Percentiles rank a stretch among this genome's conserved stretches.
Evolutionary conservation across 2,113 vertebrate species (phyloP).

Genomic region (Sprattus sprattus): DNA sequence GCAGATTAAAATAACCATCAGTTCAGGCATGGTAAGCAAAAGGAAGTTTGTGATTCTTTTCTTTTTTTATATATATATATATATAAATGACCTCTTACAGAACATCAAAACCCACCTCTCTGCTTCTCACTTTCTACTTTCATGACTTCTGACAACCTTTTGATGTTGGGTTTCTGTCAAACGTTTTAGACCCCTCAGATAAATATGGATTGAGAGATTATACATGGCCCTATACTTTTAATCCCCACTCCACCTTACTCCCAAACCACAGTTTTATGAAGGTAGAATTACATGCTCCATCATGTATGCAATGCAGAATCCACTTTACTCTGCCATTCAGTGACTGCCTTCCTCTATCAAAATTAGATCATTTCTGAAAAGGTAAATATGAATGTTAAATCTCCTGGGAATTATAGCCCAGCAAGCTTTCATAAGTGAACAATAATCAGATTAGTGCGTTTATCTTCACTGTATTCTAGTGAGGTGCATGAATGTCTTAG

Average conservation of each 20-base stretch:
- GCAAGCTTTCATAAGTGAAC: conserved; percentile 57
- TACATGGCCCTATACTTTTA: conserved; percentile 58
- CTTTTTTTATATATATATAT: conserved; percentile 27
- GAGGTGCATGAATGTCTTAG: conserved; percentile 48
- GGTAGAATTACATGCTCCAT: conserved; percentile 53
- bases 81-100: conserved; percentile 59
- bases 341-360: conserved; percentile 51
- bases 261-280: conserved; percentile 54
- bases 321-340: conserved; percentile 48
- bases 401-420: conserved; percentile 52
- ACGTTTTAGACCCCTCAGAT: conserved; percentile 71
- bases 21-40: background rate
- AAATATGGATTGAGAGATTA: conserved; percentile 76
- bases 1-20: background rate
- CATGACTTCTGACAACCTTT: conserved; percentile 78
- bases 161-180: conserved; percentile 72
- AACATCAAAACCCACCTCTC: conserved; percentile 56
- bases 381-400: conserved; percentile 46
- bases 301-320: conserved; percentile 51
- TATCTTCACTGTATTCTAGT: conserved; percentile 60
- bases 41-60: background rate
- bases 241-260: conserved; percentile 47
- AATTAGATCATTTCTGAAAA: conserved; percentile 40
- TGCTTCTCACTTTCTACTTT: conserved; percentile 65
- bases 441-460: conserved; percentile 69